A percentile compares a stretch with the other conserved stretches of the same genome.
Conservation (phyloP, 2,888 invertebrate genomes). For the Drosophila aldrichi region DNA sequence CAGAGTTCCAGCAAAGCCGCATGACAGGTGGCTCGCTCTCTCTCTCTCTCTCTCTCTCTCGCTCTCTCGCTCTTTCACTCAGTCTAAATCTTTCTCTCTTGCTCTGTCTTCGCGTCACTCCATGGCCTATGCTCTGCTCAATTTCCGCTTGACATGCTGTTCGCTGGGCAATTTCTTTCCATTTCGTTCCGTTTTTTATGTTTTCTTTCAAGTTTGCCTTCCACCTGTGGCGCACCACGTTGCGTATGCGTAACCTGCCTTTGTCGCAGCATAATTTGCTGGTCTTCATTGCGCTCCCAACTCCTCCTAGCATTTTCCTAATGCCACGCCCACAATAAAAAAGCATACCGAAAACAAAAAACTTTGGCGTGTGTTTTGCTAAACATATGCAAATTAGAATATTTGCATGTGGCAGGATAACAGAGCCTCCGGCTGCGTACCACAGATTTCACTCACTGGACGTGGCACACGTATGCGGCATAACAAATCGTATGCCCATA, state of each 20-base stretch:
- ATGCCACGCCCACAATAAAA: slow-evolving; percentile 40
- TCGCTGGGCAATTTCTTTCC: slow-evolving; percentile 54
- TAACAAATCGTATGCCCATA: slow-evolving; percentile 35
- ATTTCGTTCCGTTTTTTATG: slow-evolving; percentile 26
- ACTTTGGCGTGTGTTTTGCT: slow-evolving; percentile 41
- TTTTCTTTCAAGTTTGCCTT: slow-evolving; percentile 61
- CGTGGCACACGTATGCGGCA: slow-evolving; percentile 46
- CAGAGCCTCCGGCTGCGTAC: slow-evolving; percentile 29
- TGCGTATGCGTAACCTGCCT: slow-evolving; percentile 47
- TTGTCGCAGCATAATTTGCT: slow-evolving; percentile 43
- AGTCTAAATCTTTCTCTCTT: neutral
- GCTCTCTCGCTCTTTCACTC: neutral
- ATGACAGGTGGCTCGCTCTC: slow-evolving; percentile 12
- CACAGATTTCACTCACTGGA: slow-evolving; percentile 39
- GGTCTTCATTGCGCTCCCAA: neutral
- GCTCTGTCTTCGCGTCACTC: neutral
- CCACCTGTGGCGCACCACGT: slow-evolving; percentile 69
- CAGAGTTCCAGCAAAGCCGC: slow-evolving; percentile 16
- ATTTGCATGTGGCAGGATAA: slow-evolving; percentile 73
- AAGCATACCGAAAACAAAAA: slow-evolving; percentile 18
- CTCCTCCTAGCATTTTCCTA: slow-evolving; percentile 18
- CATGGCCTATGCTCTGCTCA: slow-evolving; percentile 34
- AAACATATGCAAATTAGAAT: slow-evolving; percentile 78
- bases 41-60: neutral
- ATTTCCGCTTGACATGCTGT: slow-evolving; percentile 67